Conservation (phyloP, 2,888 invertebrate species). For the Ochropacha duplaris region DNA sequence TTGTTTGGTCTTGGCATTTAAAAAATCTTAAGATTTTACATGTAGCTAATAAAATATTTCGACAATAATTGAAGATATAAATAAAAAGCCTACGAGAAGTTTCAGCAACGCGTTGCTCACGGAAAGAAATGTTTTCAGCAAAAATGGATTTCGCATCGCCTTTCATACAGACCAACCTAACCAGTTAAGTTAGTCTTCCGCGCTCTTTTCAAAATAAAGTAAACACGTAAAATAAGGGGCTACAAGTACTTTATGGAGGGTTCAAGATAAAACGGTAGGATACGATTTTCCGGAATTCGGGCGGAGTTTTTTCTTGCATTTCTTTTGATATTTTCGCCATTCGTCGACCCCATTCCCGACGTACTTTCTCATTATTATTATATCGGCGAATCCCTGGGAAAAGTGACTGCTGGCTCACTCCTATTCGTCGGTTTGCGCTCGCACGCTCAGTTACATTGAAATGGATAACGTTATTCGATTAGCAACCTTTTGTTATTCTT, state of each 20-base stretch:
- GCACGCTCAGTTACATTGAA: slow-evolving; percentile 26
- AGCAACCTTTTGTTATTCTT: slow-evolving; percentile 26
- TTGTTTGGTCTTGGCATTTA: too few species aligned
- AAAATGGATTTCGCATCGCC: slow-evolving; percentile 37
- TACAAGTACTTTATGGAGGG: slow-evolving; percentile 15
- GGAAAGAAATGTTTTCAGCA: slow-evolving; percentile 51
- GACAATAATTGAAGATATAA: too few species aligned
- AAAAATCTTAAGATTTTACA: too few species aligned
- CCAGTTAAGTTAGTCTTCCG: slow-evolving; percentile 32
- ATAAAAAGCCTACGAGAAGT: slow-evolving; percentile 28
- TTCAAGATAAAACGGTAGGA: slow-evolving; percentile 32
- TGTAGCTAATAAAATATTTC: too few species aligned
- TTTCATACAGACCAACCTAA: slow-evolving; percentile 33
- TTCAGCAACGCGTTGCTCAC: slow-evolving; percentile 32
- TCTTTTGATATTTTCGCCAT: slow-evolving; percentile 53
- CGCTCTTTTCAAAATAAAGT: slow-evolving; percentile 10
- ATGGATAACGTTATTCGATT: slow-evolving; percentile 33
- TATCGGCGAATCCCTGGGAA: slow-evolving; percentile 41
- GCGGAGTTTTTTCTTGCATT: slow-evolving; percentile 46
- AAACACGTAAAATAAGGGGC: slow-evolving; percentile 8
- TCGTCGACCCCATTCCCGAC: slow-evolving; percentile 29
- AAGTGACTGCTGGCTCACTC: slow-evolving; percentile 34
- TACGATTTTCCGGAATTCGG: slow-evolving; percentile 50
- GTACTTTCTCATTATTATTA: slow-evolving; percentile 48
- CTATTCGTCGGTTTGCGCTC: slow-evolving; percentile 14